Evolutionary conservation across 2,888 invertebrate species (phyloP).

Genomic region (Tachina lurida): DNA sequence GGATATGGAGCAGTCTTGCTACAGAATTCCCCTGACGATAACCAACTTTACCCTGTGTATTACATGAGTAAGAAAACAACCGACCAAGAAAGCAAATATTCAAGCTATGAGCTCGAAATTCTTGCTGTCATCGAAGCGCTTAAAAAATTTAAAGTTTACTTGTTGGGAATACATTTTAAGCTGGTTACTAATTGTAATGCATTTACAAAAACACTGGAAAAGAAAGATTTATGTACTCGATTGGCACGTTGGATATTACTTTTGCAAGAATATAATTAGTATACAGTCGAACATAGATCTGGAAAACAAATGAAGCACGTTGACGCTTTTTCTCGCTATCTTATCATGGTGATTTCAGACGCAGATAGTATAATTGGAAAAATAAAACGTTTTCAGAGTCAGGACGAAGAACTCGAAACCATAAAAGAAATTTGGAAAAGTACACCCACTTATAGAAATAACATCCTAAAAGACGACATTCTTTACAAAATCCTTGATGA

Average conservation of each 20-base stretch:
- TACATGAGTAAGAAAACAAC: background rate
- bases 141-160: constrained; percentile 73
- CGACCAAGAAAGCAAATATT: constrained; percentile 37
- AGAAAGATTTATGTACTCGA: constrained; percentile 63
- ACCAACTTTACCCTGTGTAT: too few relatives aligned
- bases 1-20: too few relatives aligned
- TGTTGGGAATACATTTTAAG: constrained; percentile 63
- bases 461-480: constrained; percentile 46
- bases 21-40: too few relatives aligned
- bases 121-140: constrained; percentile 62
- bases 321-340: constrained; percentile 70
- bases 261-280: constrained; percentile 73
- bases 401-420: constrained; percentile 57
- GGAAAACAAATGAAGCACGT: constrained; percentile 66
- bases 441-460: background rate
- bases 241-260: constrained; percentile 73
- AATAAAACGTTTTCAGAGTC: constrained; percentile 60
- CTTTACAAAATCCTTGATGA: constrained; percentile 51
- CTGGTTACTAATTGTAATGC: constrained; percentile 45
- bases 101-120: constrained; percentile 42
- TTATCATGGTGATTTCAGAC: constrained; percentile 45
- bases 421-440: background rate
- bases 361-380: constrained; percentile 35
- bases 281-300: constrained; percentile 70
- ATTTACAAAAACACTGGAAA: constrained; percentile 9